These are phyloP conservation scores for Aegithalos caudatus DNA, from an alignment of 2,113 vertebrate genomes.

Conservation along the genomic window DNA sequence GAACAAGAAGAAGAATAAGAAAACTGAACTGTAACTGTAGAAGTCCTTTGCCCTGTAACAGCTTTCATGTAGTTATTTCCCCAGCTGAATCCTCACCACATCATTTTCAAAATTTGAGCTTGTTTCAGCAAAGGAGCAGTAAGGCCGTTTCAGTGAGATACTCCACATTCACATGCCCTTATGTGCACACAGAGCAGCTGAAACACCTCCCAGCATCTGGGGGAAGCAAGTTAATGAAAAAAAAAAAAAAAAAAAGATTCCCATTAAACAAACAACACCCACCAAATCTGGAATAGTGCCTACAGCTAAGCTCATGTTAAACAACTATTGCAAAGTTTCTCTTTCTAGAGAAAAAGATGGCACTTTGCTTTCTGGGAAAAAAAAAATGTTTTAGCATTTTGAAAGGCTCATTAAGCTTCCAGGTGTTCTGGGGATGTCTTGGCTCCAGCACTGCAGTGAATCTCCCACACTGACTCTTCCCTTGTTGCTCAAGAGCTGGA, in stretches of 20 bases:
- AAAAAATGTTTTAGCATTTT: not conserved
- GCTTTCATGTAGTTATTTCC: not conserved
- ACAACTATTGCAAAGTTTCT: not conserved
- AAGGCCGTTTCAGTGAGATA: not conserved
- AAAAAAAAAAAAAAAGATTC: not conserved
- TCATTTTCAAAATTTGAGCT: not conserved
- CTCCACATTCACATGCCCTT: not conserved
- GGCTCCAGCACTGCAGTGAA: not conserved
- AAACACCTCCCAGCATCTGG: not conserved
- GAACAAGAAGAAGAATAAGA: not conserved
- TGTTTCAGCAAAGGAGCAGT: not conserved
- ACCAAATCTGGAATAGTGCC: slow-evolving; percentile 12
- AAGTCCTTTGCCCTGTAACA: not conserved
- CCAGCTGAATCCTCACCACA: not conserved
- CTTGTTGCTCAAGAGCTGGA: not conserved
- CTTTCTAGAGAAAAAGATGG: slow-evolving; percentile 2
- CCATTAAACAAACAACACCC: slow-evolving; percentile 8
- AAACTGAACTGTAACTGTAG: not conserved
- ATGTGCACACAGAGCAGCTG: not conserved
- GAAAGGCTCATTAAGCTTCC: slow-evolving; percentile 23
- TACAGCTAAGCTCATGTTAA: not conserved
- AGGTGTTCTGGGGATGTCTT: slow-evolving; percentile 22
- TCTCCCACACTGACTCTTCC: not conserved
- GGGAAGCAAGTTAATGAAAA: not conserved
- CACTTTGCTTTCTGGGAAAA: not conserved